phyloP scores from a whole-genome alignment of 2,797 vertebrate species.

The Cygnus olor region DNA sequence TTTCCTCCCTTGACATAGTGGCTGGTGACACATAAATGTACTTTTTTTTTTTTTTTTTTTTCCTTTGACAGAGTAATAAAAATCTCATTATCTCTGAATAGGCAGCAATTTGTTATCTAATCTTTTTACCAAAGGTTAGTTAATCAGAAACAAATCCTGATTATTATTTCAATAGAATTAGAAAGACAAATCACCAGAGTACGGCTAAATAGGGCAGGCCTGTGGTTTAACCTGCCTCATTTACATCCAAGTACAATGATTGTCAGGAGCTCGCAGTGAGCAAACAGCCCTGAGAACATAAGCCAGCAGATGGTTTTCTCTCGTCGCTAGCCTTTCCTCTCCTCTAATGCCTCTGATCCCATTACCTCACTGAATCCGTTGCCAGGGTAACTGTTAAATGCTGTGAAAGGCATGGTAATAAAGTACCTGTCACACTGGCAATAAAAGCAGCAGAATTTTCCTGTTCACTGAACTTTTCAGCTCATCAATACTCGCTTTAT shows the following conservation, averaged over 20 bases:
- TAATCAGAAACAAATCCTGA: constrained; percentile 85
- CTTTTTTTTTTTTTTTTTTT: background rate
- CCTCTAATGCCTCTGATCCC: constrained; percentile 82
- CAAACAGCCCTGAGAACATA: constrained; percentile 75
- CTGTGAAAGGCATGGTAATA: constrained; percentile 87
- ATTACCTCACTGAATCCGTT: constrained; percentile 88
- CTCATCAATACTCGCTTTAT: constrained; percentile 85
- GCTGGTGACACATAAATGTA: constrained; percentile 77
- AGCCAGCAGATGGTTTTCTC: constrained; percentile 85
- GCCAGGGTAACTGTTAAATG: constrained; percentile 89
- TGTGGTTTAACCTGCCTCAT: constrained; percentile 81
- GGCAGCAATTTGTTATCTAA: constrained; percentile 84
- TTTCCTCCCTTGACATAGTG: constrained; percentile 51
- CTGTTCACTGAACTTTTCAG: constrained; percentile 88
- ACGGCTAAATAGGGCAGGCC: constrained; percentile 79
- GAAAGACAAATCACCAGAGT: constrained; percentile 82
- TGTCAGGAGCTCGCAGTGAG: constrained; percentile 74
- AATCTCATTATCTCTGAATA: constrained; percentile 86
- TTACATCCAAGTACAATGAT: constrained; percentile 76
- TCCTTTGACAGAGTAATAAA: constrained; percentile 83
- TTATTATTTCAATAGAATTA: constrained; percentile 86
- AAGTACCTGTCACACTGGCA: constrained; percentile 87
- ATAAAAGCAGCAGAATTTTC: constrained; percentile 88
- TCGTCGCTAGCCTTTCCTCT: constrained; percentile 75
- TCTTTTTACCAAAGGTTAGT: constrained; percentile 85